phyloP scores from a whole-genome alignment of 2,797 vertebrate genomes.

The Staurois parvus region DNA sequence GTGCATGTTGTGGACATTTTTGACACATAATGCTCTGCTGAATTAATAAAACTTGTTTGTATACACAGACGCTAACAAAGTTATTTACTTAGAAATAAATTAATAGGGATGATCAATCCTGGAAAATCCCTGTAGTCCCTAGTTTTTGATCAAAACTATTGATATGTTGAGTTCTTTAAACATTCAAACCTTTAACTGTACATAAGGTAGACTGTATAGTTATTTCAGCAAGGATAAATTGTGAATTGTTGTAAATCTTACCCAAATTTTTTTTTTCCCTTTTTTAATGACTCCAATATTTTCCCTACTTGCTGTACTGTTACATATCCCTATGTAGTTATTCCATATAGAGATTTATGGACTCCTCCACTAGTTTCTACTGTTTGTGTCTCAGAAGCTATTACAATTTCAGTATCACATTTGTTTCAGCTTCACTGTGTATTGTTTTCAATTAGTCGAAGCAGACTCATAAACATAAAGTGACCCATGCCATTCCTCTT shows the following conservation, averaged over 20 bases:
- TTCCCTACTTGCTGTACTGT: neutral
- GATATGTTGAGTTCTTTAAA: neutral
- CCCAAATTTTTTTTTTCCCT: too few species aligned
- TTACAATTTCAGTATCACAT: too few species aligned
- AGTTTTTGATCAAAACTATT: neutral
- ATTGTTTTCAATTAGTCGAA: too few species aligned
- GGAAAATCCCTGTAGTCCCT: neutral
- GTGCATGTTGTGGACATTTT: constrained; percentile 44
- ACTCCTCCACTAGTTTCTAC: neutral
- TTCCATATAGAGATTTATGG: neutral
- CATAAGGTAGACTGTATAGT: neutral
- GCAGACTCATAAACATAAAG: too few species aligned
- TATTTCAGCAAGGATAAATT: too few species aligned
- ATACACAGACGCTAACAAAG: neutral
- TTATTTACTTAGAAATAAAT: constrained; percentile 5
- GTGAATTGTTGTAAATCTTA: too few species aligned
- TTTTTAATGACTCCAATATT: neutral
- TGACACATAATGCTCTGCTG: constrained; percentile 41
- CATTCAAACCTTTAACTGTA: neutral
- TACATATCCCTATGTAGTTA: neutral
- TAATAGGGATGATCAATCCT: neutral
- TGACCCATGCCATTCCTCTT: too few species aligned
- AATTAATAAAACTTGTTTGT: constrained; percentile 26
- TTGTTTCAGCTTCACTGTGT: too few species aligned
- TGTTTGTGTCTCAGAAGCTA: neutral